Conservation (phyloP, 1,140 invertebrate genomes). For the Heliconius eleuchia region DNA sequence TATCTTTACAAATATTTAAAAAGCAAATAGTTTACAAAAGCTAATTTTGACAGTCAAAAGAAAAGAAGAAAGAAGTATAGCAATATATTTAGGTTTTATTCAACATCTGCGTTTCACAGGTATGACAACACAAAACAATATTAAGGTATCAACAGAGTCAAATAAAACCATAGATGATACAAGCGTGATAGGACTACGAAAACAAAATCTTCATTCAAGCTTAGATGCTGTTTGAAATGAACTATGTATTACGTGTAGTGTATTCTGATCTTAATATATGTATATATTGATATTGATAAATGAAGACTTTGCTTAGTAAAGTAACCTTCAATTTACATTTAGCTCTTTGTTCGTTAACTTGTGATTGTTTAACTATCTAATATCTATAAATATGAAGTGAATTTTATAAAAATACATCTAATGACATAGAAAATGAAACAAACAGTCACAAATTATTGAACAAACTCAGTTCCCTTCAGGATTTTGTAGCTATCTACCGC, state of each 20-base stretch:
- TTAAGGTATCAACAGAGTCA: slow-evolving; percentile 67
- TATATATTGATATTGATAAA: slow-evolving; percentile 32
- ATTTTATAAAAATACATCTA: not conserved
- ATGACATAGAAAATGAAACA: not conserved
- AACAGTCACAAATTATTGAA: slow-evolving; percentile 64
- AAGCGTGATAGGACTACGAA: slow-evolving; percentile 67
- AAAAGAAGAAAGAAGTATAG: slow-evolving; percentile 61
- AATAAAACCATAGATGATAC: slow-evolving; percentile 69
- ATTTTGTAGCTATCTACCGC: slow-evolving; percentile 76
- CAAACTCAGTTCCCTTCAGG: slow-evolving; percentile 75
- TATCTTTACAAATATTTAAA: slow-evolving; percentile 39
- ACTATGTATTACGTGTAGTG: not conserved
- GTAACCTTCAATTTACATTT: slow-evolving; percentile 51
- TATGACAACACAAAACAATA: slow-evolving; percentile 15
- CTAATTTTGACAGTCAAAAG: slow-evolving; percentile 44
- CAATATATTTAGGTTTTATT: slow-evolving; percentile 71
- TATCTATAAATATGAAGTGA: not conserved
- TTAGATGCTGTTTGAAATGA: slow-evolving; percentile 5
- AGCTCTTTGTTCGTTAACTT: slow-evolving; percentile 63
- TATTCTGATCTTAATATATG: not conserved
- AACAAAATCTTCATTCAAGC: slow-evolving; percentile 35
- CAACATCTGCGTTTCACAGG: slow-evolving; percentile 56
- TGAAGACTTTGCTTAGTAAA: slow-evolving; percentile 56
- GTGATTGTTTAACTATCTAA: slow-evolving; percentile 43
- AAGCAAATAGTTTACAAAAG: slow-evolving; percentile 50